Percentiles rank a stretch among this genome's conserved stretches.
Evolutionary conservation across 2,888 invertebrate genomes (phyloP).

Genomic region (Cybosia mesomella): DNA sequence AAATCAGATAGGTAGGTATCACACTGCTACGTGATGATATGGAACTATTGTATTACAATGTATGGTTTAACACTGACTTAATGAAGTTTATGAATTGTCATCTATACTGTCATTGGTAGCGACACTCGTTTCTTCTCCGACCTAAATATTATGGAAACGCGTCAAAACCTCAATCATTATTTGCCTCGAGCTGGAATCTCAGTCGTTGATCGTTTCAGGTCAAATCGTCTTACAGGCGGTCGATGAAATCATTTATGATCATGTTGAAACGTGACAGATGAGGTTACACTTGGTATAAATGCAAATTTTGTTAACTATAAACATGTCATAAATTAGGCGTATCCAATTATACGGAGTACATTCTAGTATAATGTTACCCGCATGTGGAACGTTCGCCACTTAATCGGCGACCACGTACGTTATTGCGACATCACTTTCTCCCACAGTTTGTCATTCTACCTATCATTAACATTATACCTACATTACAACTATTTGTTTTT

Average conservation of each 20-base stretch:
- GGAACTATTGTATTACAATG: not conserved
- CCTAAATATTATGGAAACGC: constrained; percentile 27
- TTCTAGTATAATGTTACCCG: constrained; percentile 50
- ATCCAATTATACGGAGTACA: constrained; percentile 53
- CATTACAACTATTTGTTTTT: constrained; percentile 43
- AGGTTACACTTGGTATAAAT: constrained; percentile 29
- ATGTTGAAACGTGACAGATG: constrained; percentile 35
- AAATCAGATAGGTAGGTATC: not conserved
- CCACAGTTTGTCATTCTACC: constrained; percentile 62
- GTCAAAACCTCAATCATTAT: constrained; percentile 32
- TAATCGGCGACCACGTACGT: constrained; percentile 48
- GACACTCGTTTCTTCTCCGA: constrained; percentile 23
- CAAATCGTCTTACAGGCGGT: constrained; percentile 38
- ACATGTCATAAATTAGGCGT: constrained; percentile 33
- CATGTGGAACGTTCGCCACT: constrained; percentile 48
- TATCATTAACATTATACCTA: constrained; percentile 44
- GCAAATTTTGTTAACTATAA: constrained; percentile 22
- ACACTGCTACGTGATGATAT: not conserved
- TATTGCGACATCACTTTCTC: constrained; percentile 83
- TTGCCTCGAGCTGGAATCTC: constrained; percentile 15
- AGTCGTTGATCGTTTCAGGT: constrained; percentile 38
- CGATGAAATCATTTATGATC: constrained; percentile 14
- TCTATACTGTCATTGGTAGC: constrained; percentile 2
- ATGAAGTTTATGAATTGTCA: not conserved
- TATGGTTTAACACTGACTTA: not conserved